Evolutionary conservation across 2,797 vertebrate genomes (phyloP), one percentile per base, ranked within the genome.

Genomic region (Gymnodraco acuticeps): DNA sequence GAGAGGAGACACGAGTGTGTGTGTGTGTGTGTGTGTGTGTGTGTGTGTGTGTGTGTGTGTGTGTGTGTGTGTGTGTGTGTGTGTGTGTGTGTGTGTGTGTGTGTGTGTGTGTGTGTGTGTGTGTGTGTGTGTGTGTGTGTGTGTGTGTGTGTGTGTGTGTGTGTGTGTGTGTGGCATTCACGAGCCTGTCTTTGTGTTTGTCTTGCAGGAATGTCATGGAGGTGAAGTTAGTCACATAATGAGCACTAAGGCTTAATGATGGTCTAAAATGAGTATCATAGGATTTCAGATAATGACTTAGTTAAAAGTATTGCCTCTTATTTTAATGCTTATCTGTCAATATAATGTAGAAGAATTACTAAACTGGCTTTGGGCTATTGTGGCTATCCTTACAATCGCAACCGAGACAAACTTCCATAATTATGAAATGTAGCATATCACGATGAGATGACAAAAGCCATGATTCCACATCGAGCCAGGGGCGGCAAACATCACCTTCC

Each of bases 141-240:
- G 3, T 27, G 23, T 27, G 23, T 27, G 64, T 23, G 0, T 52
- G 23, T 59, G 7, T 42, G 19, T 50, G 14, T 17, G 20, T 64
- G 58, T 47, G 15, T 47, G 60, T 33, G n/a, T n/a, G n/a, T n/a
- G n/a, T n/a, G n/a, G 23, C 59, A 38, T 61, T 69, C 46, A 54
- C 31, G 38, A 48, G 17, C 9, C 20, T 55, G 62, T 60, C 12
- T 72, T 68, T 64, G 68, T 71, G 41, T 52, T 48, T 60, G 33
- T 48, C 42, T 45, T 1, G 3, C 42, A 52, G 60, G 53, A 43
- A 59, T 54, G 53, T 70, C 47, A 59, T 31, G 17, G 16, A 65
- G 43, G 38, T 27, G 55, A 13, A 65, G 43, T 38, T 27, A 50
- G 52, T 45, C 62, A 51, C 58, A 46, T 17, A 54, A 38, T 60